Evolutionary conservation across 2,888 invertebrate species (phyloP).

Genomic region (Notocelia uddmanniana): DNA sequence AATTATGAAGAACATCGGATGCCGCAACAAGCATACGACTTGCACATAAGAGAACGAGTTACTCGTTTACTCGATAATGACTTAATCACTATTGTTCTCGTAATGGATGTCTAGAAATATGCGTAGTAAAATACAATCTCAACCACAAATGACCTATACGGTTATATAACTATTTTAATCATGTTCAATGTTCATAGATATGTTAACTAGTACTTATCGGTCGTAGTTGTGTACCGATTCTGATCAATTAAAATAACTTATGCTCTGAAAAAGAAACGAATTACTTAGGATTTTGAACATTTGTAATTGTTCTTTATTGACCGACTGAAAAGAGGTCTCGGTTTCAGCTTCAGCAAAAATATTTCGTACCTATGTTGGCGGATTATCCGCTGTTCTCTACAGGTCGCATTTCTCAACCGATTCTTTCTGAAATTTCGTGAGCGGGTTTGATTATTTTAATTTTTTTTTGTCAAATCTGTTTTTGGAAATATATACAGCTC

Average conservation of each 20-base stretch:
- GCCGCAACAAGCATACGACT: neutral
- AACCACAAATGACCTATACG: neutral
- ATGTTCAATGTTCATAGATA: neutral
- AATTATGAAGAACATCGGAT: neutral
- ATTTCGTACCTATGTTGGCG: too few relatives aligned
- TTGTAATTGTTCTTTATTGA: neutral
- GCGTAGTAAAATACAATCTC: constrained; percentile 1
- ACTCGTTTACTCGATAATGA: constrained; percentile 3
- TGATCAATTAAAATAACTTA: constrained; percentile 2
- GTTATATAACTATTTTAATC: neutral
- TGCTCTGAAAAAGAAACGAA: neutral
- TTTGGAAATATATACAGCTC: too few relatives aligned
- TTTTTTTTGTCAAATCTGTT: too few relatives aligned
- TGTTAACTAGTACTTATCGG: neutral
- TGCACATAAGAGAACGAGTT: neutral
- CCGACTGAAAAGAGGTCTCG: too few relatives aligned
- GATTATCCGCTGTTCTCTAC: too few relatives aligned
- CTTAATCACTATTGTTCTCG: constrained; percentile 13
- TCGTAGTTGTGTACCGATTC: neutral
- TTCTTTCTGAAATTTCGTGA: too few relatives aligned
- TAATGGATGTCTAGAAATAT: constrained; percentile 6
- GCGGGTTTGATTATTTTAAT: too few relatives aligned
- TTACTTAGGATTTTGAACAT: neutral
- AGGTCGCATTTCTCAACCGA: too few relatives aligned
- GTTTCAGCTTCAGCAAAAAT: too few relatives aligned